Evolutionary conservation across 2,888 invertebrate species (phyloP).

Genomic region (Saturnia pavonia): DNA sequence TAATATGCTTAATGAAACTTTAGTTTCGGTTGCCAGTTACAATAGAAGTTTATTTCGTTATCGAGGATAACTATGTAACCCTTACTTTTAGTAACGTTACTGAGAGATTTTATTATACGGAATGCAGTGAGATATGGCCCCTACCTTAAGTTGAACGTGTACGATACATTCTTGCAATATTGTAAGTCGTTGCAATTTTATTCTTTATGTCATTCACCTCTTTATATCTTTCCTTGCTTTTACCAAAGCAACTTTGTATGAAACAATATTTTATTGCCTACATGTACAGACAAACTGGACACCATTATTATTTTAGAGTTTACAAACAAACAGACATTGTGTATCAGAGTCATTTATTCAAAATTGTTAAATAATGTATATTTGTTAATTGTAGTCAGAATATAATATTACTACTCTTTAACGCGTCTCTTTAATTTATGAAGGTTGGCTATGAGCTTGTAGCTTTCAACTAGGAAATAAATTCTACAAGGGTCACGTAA

Average conservation of each 20-base stretch:
- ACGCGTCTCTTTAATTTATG: background rate
- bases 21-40: background rate
- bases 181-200: constrained; percentile 20
- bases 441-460: background rate
- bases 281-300: constrained; percentile 6
- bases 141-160: constrained; percentile 12
- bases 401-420: background rate
- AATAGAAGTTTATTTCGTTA: background rate
- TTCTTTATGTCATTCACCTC: constrained; percentile 30
- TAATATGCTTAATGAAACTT: too few species aligned
- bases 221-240: constrained; percentile 13
- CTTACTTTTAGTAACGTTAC: background rate
- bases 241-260: constrained; percentile 20
- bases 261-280: constrained; percentile 15
- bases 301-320: constrained; percentile 15
- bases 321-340: constrained; percentile 1
- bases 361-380: background rate
- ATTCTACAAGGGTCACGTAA: too few species aligned
- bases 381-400: background rate
- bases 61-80: background rate
- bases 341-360: background rate
- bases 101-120: constrained; percentile 15
- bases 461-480: background rate
- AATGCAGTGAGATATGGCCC: constrained; percentile 19
- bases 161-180: constrained; percentile 21